Evolutionary conservation across 2,797 vertebrate genomes (phyloP).

Genomic region (Halcyon chelicuti): DNA sequence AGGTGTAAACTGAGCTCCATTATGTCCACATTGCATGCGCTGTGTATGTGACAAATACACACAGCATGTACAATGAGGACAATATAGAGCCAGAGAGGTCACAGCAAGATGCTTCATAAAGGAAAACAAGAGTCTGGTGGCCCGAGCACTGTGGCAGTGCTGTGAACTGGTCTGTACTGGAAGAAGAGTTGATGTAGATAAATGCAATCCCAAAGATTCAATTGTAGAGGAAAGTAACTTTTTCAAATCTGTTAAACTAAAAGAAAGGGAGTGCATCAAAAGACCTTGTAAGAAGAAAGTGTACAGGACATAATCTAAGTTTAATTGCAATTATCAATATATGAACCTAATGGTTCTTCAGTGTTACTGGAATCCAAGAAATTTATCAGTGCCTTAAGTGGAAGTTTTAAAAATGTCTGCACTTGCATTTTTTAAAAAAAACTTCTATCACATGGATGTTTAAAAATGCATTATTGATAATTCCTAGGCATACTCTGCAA

Average conservation of each 20-base stretch:
- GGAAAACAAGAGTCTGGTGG: not conserved
- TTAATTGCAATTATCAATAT: not conserved
- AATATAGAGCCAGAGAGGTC: slow-evolving; percentile 51
- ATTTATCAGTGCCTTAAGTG: not conserved
- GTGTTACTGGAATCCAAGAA: not conserved
- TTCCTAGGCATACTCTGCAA: not conserved
- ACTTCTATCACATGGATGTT: not conserved
- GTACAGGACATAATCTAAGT: not conserved
- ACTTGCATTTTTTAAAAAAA: not conserved
- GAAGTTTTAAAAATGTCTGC: not conserved
- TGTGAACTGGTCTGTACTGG: not conserved
- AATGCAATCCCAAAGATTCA: not conserved
- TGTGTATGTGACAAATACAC: slow-evolving; percentile 85
- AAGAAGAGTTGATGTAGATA: not conserved
- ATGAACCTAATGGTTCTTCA: not conserved
- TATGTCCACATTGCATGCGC: slow-evolving; percentile 91
- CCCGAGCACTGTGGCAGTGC: not conserved
- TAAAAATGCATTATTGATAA: not conserved
- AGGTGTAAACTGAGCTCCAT: slow-evolving; percentile 61
- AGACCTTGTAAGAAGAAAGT: not conserved
- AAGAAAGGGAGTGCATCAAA: not conserved
- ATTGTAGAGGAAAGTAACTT: not conserved
- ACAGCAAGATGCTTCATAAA: not conserved
- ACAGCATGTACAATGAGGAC: slow-evolving; percentile 93
- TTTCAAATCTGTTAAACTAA: not conserved